Percentiles rank a stretch among this genome's conserved stretches.
These are phyloP conservation scores for Sus cebifrons DNA, from an alignment of 2,797 vertebrate species.

Conservation along the genomic window DNA sequence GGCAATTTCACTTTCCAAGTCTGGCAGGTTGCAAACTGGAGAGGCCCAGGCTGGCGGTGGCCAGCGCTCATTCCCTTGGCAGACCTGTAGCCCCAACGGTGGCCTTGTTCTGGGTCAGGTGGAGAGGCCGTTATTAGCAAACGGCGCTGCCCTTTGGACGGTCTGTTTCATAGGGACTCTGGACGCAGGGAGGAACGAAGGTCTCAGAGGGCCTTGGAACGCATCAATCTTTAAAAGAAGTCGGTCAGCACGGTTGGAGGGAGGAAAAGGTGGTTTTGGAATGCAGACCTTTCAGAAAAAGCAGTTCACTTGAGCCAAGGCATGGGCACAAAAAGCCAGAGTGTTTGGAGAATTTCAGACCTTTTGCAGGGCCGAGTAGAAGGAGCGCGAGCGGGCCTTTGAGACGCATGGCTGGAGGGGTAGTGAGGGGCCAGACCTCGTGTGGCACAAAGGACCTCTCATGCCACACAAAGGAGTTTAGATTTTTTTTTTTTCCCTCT, in stretches of 20 bases:
- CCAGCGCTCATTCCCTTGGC: neutral
- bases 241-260: neutral
- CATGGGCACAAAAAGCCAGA: neutral
- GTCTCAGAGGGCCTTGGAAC: neutral
- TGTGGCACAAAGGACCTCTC: conserved; percentile 66
- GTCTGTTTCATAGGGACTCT: neutral
- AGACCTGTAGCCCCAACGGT: neutral
- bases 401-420: neutral
- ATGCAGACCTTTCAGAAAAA: neutral
- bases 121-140: neutral
- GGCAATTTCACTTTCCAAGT: neutral
- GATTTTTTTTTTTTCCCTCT: neutral
- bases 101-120: neutral
- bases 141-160: neutral
- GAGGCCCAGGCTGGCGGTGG: neutral
- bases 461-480: conserved; percentile 63
- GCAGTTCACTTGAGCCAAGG: neutral
- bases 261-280: neutral
- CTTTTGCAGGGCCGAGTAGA: neutral
- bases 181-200: neutral
- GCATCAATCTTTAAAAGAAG: conserved; percentile 25
- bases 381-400: neutral
- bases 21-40: neutral
- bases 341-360: neutral
- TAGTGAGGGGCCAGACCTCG: neutral